phyloP scores from a whole-genome alignment of 2,888 invertebrate genomes.

The Lycaena phlaeas region DNA sequence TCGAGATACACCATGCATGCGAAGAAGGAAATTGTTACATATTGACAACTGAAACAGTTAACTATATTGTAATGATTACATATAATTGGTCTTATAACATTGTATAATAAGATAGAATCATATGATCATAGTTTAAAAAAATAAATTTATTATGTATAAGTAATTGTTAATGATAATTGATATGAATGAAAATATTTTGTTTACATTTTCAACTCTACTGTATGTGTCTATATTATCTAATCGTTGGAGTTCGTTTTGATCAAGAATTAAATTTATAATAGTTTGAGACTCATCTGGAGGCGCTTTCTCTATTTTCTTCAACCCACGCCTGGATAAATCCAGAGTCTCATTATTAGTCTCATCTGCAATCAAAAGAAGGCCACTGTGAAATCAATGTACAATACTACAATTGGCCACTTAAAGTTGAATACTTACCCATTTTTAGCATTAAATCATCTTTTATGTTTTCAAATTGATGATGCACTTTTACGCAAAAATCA shows the following conservation, averaged over 20 bases:
- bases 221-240: conserved; percentile 91
- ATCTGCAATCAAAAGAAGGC: conserved; percentile 14
- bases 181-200: too few relatives aligned
- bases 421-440: conserved; percentile 39
- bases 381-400: neutral
- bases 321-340: conserved; percentile 83
- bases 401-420: neutral
- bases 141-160: too few relatives aligned
- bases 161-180: too few relatives aligned
- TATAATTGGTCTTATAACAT: too few relatives aligned
- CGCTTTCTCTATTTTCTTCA: conserved; percentile 86
- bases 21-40: conserved; percentile 86
- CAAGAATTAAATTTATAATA: conserved; percentile 81
- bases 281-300: conserved; percentile 78
- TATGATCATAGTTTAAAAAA: too few relatives aligned
- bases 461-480: conserved; percentile 30
- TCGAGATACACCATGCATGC: conserved; percentile 90
- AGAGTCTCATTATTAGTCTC: conserved; percentile 66
- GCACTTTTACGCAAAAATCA: conserved; percentile 32
- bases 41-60: conserved; percentile 82
- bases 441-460: conserved; percentile 32
- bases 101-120: too few relatives aligned
- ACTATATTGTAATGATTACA: too few relatives aligned
- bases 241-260: conserved; percentile 90
- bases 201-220: conserved; percentile 82